Evolutionary conservation across 2,113 vertebrate species (phyloP).

Genomic region (Heterocephalus glaber): DNA sequence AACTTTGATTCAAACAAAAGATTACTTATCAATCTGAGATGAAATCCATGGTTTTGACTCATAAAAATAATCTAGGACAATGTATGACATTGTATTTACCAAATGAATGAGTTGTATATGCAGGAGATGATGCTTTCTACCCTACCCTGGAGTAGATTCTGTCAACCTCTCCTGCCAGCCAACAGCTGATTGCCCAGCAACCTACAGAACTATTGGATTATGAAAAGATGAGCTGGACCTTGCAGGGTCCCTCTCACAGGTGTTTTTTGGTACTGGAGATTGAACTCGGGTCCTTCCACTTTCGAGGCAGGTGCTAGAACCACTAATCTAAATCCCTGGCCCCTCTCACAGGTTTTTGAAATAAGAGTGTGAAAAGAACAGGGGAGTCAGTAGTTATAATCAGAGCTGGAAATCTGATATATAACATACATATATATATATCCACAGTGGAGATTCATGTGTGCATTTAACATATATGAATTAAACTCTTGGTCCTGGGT

Average conservation of each 20-base stretch:
- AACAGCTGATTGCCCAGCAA: background rate
- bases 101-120: background rate
- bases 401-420: background rate
- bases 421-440: background rate
- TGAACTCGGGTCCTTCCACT: no score
- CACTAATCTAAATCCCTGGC: no score
- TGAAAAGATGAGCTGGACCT: background rate
- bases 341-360: background rate
- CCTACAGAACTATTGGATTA: background rate
- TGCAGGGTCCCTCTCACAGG: background rate
- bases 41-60: background rate
- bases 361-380: background rate
- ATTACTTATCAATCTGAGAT: background rate
- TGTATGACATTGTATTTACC: background rate
- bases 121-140: background rate
- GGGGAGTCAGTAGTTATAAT: background rate
- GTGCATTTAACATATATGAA: background rate
- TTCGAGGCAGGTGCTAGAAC: no score
- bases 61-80: background rate
- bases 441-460: background rate
- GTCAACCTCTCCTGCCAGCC: background rate
- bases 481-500: background rate
- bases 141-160: background rate
- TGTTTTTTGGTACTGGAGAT: no score
- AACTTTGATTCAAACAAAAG: background rate